Base-by-base conservation (phyloP, 2,113 vertebrate species). In the Noctilio leporinus region DNA sequence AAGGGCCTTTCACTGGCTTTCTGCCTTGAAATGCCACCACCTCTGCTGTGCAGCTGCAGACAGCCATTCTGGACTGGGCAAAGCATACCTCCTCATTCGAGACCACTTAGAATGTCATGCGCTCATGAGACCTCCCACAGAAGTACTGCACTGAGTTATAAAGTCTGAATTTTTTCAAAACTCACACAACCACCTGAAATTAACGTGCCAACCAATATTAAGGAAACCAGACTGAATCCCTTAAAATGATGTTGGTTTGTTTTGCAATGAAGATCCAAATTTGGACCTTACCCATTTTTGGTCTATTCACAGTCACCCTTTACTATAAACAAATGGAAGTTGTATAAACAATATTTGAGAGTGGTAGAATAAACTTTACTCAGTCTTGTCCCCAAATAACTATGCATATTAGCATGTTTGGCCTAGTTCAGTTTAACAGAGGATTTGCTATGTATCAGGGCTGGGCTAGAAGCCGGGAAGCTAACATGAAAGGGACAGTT, bases 21-120 rank as follows among this genome's bases (percentile, higher is more conserved):
- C 49, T 26, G 65, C 30, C n/a, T n/a, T 19, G 45, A 93, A 96
- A 97, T 87, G 84, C 75, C 84, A 92, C 93, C 72, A 95, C 93
- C 95, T 96, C 95, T 2, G 0, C 84, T 6, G 1, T 51, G 92
- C 89, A 82, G 96, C 95, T 91, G 88, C 84, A 64, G 76, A 73
- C 55, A 78, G 97, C 93, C 94, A 95, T 64, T 88, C 40, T 51
- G 47, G 43, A 43, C 69, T 69, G 28, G 17, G 38, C 14, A 70
- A 77, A 93, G 81, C 64, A 22, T 82, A 12, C 73, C 53, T 82
- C 80, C 94, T 51, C 12, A 20, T 86, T 77, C 38, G 17, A 57
- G 76, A 73, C 81, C 94, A 64, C 77, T 89, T 69, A 35, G 55
- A 80, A 87, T 64, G 65, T 80, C 65, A n/a, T 7, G 28, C 0